Evolutionary conservation across 2,888 invertebrate species (phyloP).

Genomic region (Minunthozetes semirufus): DNA sequence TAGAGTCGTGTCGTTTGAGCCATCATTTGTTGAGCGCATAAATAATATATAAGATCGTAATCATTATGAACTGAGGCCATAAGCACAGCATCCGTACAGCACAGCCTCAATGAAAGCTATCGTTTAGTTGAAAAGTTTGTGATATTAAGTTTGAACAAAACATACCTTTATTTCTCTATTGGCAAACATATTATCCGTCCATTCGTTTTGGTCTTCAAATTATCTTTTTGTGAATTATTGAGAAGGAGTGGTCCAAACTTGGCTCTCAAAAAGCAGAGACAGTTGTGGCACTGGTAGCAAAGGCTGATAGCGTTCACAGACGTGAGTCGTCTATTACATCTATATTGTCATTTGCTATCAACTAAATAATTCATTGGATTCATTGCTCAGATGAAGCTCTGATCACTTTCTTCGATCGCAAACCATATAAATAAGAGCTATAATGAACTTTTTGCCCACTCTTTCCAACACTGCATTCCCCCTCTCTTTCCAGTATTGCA

Average conservation of each 20-base stretch:
- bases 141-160: constrained; percentile 11
- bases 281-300: neutral
- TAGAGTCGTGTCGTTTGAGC: neutral
- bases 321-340: constrained; percentile 11
- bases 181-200: constrained; percentile 12
- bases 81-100: neutral
- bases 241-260: constrained; percentile 7
- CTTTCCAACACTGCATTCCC: neutral
- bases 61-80: constrained; percentile 26
- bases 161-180: constrained; percentile 13
- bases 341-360: constrained; percentile 33
- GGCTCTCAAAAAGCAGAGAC: neutral
- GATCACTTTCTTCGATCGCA: constrained; percentile 27
- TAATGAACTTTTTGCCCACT: constrained; percentile 26
- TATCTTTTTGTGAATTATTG: constrained; percentile 30
- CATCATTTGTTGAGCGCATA: constrained; percentile 29
- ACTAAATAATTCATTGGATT: constrained; percentile 30
- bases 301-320: neutral
- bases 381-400: constrained; percentile 24
- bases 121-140: constrained; percentile 9
- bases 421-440: constrained; percentile 30
- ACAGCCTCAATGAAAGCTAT: neutral
- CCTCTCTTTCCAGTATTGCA: neutral
- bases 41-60: constrained; percentile 23
- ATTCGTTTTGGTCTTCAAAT: constrained; percentile 28